A percentile compares a stretch with the other conserved stretches of the same genome.
Conservation (phyloP, 2,113 vertebrate genomes). For the Plestiodon gilberti region DNA sequence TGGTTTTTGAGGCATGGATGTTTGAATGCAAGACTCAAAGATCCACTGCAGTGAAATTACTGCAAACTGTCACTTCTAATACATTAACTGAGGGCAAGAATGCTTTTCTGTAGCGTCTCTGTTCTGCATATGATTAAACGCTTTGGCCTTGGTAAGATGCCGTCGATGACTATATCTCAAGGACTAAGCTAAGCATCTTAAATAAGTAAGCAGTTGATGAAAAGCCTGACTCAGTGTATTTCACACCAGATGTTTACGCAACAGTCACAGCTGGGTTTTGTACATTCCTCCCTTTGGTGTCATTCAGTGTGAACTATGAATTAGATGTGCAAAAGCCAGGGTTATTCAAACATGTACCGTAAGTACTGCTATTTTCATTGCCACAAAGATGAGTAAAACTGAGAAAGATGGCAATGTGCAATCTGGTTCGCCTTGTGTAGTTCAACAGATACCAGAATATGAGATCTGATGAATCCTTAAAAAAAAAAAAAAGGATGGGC, state of each 20-base stretch:
- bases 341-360: background rate
- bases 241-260: background rate
- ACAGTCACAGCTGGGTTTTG: background rate
- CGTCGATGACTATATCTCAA: slow-evolving; percentile 24
- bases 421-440: background rate
- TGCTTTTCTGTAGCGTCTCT: background rate
- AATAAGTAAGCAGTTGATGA: background rate
- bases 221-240: background rate
- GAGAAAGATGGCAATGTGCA: background rate
- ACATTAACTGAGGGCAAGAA: background rate
- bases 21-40: background rate
- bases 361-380: background rate
- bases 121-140: background rate
- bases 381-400: background rate
- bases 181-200: slow-evolving; percentile 14
- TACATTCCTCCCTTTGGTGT: background rate
- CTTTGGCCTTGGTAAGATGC: background rate
- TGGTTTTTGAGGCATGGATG: background rate
- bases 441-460: background rate
- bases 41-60: background rate
- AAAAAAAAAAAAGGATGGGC: background rate
- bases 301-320: background rate
- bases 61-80: background rate
- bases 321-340: background rate
- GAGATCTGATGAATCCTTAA: too few relatives aligned